Evolutionary conservation across 2,113 vertebrate species (phyloP).

Genomic region (Thamnaconus septentrionalis): DNA sequence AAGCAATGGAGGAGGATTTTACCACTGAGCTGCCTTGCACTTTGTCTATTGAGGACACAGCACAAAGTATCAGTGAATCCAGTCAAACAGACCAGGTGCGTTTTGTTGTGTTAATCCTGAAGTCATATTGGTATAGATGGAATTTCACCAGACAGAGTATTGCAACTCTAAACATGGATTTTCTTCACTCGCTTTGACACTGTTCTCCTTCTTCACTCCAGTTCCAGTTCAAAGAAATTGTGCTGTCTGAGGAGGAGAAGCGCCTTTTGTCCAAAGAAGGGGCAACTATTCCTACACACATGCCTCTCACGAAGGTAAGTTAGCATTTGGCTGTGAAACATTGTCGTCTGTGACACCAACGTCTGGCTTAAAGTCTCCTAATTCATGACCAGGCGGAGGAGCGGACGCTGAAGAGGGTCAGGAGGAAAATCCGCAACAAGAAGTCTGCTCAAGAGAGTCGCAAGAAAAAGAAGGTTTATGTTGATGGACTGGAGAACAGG

Average conservation of each 20-base stretch:
- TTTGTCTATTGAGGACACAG: constrained; percentile 71
- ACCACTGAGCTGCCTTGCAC: constrained; percentile 69
- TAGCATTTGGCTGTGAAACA: constrained; percentile 4
- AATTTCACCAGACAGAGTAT: not conserved
- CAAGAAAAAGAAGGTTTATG: constrained; percentile 86
- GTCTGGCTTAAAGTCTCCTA: no score
- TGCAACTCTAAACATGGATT: not conserved
- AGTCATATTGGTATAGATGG: not conserved
- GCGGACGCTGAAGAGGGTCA: constrained; percentile 81
- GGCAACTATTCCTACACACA: constrained; percentile 72
- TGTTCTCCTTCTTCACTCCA: constrained; percentile 22
- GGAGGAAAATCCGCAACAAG: constrained; percentile 91
- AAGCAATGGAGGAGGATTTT: constrained; percentile 64
- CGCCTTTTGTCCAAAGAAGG: constrained; percentile 85
- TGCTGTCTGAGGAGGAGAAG: constrained; percentile 86
- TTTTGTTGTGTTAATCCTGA: not conserved
- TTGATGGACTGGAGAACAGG: constrained; percentile 88
- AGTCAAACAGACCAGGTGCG: constrained; percentile 55
- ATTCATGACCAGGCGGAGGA: constrained; percentile 80
- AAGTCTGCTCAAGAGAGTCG: constrained; percentile 89
- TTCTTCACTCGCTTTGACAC: not conserved
- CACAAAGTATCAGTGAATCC: constrained; percentile 23
- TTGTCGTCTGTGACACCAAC: not conserved
- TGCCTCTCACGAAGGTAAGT: constrained; percentile 87
- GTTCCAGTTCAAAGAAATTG: constrained; percentile 77